phyloP scores from a whole-genome alignment of 2,888 invertebrate genomes.

The Eupithecia dodoneata region DNA sequence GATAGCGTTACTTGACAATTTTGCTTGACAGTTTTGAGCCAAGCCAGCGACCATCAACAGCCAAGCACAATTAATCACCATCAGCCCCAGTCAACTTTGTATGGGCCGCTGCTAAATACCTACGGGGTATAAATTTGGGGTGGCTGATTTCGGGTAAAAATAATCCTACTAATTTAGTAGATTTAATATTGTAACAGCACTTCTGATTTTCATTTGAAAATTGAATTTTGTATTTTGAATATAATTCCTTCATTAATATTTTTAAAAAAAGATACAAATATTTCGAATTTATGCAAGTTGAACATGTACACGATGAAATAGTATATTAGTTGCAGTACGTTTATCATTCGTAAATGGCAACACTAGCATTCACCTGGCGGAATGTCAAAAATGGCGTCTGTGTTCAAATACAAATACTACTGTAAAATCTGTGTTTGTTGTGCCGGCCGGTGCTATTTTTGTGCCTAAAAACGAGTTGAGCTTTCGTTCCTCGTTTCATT shows the following conservation, averaged over 20 bases:
- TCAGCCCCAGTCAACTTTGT: not conserved
- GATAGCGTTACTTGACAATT: no score
- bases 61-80: no score
- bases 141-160: not conserved
- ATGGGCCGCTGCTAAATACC: not conserved
- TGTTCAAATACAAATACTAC: no score
- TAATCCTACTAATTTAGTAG: not conserved
- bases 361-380: no score
- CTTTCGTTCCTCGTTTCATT: no score
- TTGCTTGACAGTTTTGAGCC: no score
- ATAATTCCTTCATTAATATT: not conserved
- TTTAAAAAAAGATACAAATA: not conserved
- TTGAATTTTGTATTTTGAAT: not conserved
- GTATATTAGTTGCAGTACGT: not conserved
- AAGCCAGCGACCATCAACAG: no score
- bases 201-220: slow-evolving; percentile 1
- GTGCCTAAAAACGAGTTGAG: no score
- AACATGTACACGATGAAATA: not conserved
- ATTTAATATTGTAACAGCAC: not conserved
- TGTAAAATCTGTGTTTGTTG: no score
- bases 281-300: not conserved
- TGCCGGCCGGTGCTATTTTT: no score
- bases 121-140: not conserved
- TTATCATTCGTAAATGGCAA: no score
- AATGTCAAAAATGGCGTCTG: no score